Evolutionary conservation across 2,888 invertebrate genomes (phyloP), one percentile per base, ranked within the genome.

Genomic region (Acrobasis repandana): DNA sequence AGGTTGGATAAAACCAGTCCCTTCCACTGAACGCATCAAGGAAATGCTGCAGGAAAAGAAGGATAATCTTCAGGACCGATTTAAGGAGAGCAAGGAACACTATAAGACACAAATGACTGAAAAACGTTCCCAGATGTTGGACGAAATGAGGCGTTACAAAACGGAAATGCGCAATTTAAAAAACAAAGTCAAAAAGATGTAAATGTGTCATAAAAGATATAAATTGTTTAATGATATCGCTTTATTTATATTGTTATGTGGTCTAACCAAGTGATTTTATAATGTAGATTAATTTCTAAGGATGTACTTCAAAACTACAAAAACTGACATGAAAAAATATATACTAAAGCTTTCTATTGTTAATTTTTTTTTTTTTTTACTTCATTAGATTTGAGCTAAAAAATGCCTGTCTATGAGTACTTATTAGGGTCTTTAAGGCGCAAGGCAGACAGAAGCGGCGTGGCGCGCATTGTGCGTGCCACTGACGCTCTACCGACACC

Each of bases 1-100:
- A 80, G 98, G 98, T 57, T 95, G 95, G 82, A 96, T 98, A 63
- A 96, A 95, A 80, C 96, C 97, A n/a, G 95, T 96, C 38, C 96
- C 96, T 16, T 94, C 94, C 20, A 90, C 90, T 60, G 93, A 94
- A 71, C 82, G 94, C 67, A 85, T 95, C 10, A 94, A 94, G 76
- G 93, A 94, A 76, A 94, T 95, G 86, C 88, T 94, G 65, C 88
- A 93, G 70, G 94, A 93, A 70, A 92, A 91, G 67, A 94, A 93
- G 75, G 94, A 93, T 36, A 93, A 93, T 68, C 70, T 95, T 33
- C 93, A 95, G 66, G 93, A 94, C 67, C 92, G 93, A 68, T 93
- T 95, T 62, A 93, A 93, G 73, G 94, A 94, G 68, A 92, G 92
- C 56, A 93, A 88, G 72, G 84, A 87, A 61, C 88, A 87, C 64